Base-by-base conservation (phyloP, 2,888 invertebrate species). In the Lasioglossum lativentre region DNA sequence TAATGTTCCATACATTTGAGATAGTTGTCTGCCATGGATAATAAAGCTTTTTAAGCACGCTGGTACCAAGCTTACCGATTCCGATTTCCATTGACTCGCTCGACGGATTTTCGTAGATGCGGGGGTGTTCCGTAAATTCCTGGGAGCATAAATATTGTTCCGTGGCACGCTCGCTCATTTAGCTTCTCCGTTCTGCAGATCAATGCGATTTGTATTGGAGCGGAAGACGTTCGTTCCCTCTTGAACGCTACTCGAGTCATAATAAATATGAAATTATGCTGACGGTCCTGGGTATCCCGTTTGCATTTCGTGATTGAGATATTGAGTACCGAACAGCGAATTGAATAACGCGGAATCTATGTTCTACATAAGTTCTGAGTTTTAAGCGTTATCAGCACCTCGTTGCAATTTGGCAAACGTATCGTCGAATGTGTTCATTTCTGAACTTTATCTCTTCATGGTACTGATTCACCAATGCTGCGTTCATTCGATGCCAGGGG, bases 91-190 rank as follows among this genome's bases (percentile, higher is more conserved):
- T 47, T 47, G 45, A 47, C 45, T 47, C 45, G 45, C 19, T 27
- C 52, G 8, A n/a, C 52, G 52, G n/a, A 56, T 56, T 47, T 63
- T n/a, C 66, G 38, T 38, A 38, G 52, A 52, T 23, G 52, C 30
- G 72, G 66, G 42, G 74, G 38, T 68, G 82, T 79, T 45, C 47
- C 27, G 66, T 47, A 52, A 72, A 76, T 83, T 82, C 30, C 83
- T 76, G 76, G 27, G 45, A 83, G 56, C 76, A 72, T 83, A 83
- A 83, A 83, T 82, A 83, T 83, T 83, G 73, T 82, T 68, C 73
- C 66, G 38, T 66, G 71, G 66, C 42, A 56, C 45, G 76, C 27
- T 38, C 52, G 76, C 72, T 83, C 83, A 73, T 77, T 83, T 83
- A 73, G 75, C 47, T 56, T 82, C 83, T 38, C 72, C 14, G 75